Conservation (phyloP, 2,888 invertebrate species). For the Trichacis sp. region DNA sequence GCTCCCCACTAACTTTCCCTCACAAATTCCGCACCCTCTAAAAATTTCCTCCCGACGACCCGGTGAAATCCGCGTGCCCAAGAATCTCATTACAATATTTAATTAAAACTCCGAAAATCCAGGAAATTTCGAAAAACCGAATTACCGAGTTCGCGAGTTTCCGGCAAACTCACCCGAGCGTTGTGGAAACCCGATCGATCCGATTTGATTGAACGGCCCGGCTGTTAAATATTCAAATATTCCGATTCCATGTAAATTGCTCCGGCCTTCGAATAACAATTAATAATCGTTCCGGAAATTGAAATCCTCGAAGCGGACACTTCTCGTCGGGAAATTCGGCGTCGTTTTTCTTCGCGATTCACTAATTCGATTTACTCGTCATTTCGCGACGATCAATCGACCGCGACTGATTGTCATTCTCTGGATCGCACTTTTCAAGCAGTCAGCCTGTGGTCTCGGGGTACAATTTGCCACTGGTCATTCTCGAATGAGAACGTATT, state of each 20-base stretch:
- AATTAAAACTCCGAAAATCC: no score
- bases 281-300: background rate
- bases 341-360: background rate
- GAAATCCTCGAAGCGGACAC: background rate
- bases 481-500: constrained; percentile 54
- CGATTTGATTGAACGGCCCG: constrained; percentile 16
- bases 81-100: no score
- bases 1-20: no score
- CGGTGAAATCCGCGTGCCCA: no score
- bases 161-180: background rate
- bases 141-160: no score
- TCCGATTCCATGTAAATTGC: constrained; percentile 42
- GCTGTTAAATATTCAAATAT: constrained; percentile 45
- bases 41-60: no score
- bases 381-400: constrained; percentile 16
- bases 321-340: background rate
- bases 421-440: constrained; percentile 53
- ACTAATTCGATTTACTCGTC: background rate
- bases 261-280: constrained; percentile 15
- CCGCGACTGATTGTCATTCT: constrained; percentile 46
- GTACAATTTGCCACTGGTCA: constrained; percentile 54
- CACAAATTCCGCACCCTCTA: no score
- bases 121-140: no score
- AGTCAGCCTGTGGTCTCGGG: constrained; percentile 66
- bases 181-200: constrained; percentile 3